A percentile compares a stretch with the other conserved stretches of the same genome.
These are phyloP conservation scores for Deilephila porcellus DNA, from an alignment of 2,888 invertebrate genomes.

Conservation along the genomic window DNA sequence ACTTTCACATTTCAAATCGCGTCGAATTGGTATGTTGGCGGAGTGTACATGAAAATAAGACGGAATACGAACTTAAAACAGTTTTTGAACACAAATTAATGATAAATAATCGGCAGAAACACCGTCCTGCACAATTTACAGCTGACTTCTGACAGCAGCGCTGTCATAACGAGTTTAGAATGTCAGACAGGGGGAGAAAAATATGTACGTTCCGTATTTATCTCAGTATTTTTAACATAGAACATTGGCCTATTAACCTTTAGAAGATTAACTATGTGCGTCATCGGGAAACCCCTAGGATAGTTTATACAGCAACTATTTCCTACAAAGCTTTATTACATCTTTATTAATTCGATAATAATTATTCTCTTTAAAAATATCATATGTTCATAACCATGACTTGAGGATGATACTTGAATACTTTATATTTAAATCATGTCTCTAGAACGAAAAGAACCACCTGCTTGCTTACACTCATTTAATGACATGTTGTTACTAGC, in stretches of 20 bases:
- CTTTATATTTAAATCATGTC: no score
- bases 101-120: slow-evolving; percentile 32
- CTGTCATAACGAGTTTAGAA: slow-evolving; percentile 4
- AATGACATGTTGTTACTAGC: no score
- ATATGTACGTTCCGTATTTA: not conserved
- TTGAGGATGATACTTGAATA: no score
- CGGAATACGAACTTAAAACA: slow-evolving; percentile 22
- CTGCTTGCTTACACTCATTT: no score
- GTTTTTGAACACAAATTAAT: slow-evolving; percentile 22
- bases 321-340: no score
- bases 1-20: slow-evolving; percentile 42
- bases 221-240: not conserved
- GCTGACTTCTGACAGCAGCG: slow-evolving; percentile 25
- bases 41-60: not conserved
- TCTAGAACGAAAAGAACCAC: no score
- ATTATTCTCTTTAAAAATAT: no score
- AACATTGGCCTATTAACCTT: not conserved
- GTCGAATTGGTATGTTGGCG: slow-evolving; percentile 17
- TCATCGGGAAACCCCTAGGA: no score
- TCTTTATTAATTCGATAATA: no score
- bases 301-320: no score
- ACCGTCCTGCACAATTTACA: slow-evolving; percentile 33
- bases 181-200: not conserved
- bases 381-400: no score
- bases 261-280: no score